Base-by-base conservation (phyloP, 2,113 vertebrate genomes). In the Pelodiscus sinensis region DNA sequence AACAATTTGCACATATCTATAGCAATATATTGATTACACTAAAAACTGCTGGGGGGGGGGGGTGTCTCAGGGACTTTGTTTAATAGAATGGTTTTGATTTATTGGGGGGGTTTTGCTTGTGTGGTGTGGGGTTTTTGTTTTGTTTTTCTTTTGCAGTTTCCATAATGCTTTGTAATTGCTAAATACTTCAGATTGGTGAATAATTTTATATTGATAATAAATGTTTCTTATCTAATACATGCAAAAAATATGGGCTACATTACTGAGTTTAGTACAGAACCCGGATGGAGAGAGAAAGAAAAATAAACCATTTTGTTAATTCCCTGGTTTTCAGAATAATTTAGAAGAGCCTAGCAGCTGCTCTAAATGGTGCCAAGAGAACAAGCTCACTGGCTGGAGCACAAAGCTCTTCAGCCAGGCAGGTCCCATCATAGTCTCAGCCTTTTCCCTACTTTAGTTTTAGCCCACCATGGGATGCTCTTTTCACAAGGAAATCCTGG, bases 401-500 rank as follows among this genome's bases (percentile, higher is more conserved):
- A 7, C 2, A 78, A 55, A 10, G 55, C 8, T n/a, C n/a, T 24
- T 27, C 1, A 44, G 44, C 44, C 44, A 0, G 75, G 0, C 6
- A 2, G 13, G 25, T 62, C 44, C 1, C 57, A 58, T 16, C 54
- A 62, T 50, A 22, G 9, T 35, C 18, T 18, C 73, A 73, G 16
- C 24, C 44, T 29, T 27, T 44, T 29, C 27, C 65, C 68, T 52
- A 3, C 13, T 8, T 11, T 31, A 21, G n/a, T 16, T 78, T 29
- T 12, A 24, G 58, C 29, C 27, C 60, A 18, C 8, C 38, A 2
- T 51, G 9, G 50, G 65, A 31, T 15, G 75, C 35, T 79, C 50
- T 56, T n/a, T 3, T 1, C 78, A 51, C 62, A 83, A 79, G 85
- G 79, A 90, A 81, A 58, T 14, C 62, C 57, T 21, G 10, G 4